Base-by-base conservation (phyloP, 2,797 vertebrate genomes). In the Fistularia commersonii region DNA sequence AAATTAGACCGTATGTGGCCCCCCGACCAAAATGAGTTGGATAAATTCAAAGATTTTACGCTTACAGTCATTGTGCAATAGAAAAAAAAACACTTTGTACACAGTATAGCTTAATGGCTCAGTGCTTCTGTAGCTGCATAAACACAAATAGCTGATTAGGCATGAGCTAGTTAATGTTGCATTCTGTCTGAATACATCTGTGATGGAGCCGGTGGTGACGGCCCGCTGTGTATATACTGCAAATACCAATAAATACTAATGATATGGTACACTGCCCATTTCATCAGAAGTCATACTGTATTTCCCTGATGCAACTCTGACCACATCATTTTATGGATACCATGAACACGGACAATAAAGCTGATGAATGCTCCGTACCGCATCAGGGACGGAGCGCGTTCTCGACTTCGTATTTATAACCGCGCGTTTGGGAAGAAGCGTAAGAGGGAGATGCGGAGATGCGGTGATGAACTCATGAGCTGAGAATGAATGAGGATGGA, bases 401-500 rank as follows among this genome's bases (percentile, higher is more conserved):
- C 56, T 8, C 40, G 4, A 23, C 23, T 23, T 23, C 4, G 23
- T 23, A 23, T 23, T 23, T 2, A 23, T 23, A 4, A 23, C 23
- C 23, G 23, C 4, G 23, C 4, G 23, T 23, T 23, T 23, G 23
- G 4, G 4, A 23, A 23, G 23, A 23, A 23, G 23, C 4, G 23
- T 4, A 23, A 23, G 23, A 23, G 23, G 23, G 23, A 23, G 23
- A 4, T n/a, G n/a, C n/a, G 23, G 23, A 23, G 51, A 62, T 8
- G 31, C 59, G 50, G 46, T 8, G 7, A 42, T 65, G 60, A 64
- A 73, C 61, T 74, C 57, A 41, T 50, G 47, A 69, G 55, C 55
- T 66, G 60, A 73, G 60, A 39, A 8, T 52, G 48, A 71, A 72
- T 48, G 64, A 69, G 52, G 33, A 9, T 11, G 1, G 63, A 60